phyloP scores from a whole-genome alignment of 2,113 vertebrate genomes.

The Numenius arquata region DNA sequence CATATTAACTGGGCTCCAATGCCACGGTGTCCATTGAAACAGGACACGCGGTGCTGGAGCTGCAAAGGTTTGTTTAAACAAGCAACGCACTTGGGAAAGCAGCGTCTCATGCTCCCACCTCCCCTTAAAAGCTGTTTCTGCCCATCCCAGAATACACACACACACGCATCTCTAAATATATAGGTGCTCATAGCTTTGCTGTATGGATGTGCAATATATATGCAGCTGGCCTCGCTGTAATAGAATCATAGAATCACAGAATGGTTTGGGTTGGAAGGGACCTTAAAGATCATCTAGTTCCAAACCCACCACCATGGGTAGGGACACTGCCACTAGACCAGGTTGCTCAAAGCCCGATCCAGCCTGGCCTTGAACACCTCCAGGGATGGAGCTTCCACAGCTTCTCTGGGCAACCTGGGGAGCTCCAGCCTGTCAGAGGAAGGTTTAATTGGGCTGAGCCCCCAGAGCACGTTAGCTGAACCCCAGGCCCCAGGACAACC shows the following conservation, averaged over 20 bases:
- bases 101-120: rapidly evolving
- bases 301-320: background rate
- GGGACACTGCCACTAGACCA: background rate
- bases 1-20: background rate
- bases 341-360: background rate
- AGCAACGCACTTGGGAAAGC: rapidly evolving
- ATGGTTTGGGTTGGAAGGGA: background rate
- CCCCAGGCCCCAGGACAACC: background rate
- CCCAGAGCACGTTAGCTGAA: rapidly evolving
- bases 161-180: rapidly evolving
- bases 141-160: background rate
- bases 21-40: background rate
- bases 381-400: background rate
- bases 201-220: rapidly evolving
- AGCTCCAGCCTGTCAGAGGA: background rate
- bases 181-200: rapidly evolving
- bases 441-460: background rate
- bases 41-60: background rate
- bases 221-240: too few relatives aligned
- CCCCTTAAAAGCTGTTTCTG: background rate
- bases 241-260: background rate
- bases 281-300: background rate
- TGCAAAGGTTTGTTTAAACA: background rate
- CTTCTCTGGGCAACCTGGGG: background rate
- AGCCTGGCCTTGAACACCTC: background rate